A percentile compares a stretch with the other conserved stretches of the same genome.
Evolutionary conservation across 2,888 invertebrate genomes (phyloP).

Genomic region (Zaprionus lineosus): DNA sequence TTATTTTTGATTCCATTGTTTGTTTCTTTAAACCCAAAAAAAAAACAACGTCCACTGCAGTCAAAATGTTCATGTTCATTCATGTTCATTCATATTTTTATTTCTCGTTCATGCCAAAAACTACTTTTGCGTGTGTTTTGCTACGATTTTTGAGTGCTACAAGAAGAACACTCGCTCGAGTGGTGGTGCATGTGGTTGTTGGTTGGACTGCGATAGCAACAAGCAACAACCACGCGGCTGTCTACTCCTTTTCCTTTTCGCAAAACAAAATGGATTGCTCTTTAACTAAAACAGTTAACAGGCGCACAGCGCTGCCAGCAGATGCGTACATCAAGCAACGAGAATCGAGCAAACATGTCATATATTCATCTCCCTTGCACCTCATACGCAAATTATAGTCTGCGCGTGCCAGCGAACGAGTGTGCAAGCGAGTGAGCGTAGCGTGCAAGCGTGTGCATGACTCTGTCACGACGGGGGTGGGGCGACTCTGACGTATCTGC

Average conservation of each 20-base stretch:
- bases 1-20: no score
- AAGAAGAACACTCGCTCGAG: constrained; percentile 30
- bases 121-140: neutral
- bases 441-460: no score
- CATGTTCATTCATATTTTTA: no score
- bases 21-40: neutral
- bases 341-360: constrained; percentile 47
- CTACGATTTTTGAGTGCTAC: constrained; percentile 4
- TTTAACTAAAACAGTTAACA: constrained; percentile 83
- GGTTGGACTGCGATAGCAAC: constrained; percentile 15
- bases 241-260: constrained; percentile 68
- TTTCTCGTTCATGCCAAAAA: no score
- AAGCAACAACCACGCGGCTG: constrained; percentile 18
- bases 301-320: constrained; percentile 57
- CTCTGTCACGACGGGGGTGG: no score
- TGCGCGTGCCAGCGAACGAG: no score
- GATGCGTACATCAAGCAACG: constrained; percentile 11
- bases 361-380: constrained; percentile 48
- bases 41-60: no score
- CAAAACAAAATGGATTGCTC: constrained; percentile 82
- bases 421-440: no score
- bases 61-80: no score
- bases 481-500: constrained; percentile 37
- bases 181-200: no score
- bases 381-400: neutral